Conservation (phyloP, 2,888 invertebrate genomes). For the Ametastegia equiseti region DNA sequence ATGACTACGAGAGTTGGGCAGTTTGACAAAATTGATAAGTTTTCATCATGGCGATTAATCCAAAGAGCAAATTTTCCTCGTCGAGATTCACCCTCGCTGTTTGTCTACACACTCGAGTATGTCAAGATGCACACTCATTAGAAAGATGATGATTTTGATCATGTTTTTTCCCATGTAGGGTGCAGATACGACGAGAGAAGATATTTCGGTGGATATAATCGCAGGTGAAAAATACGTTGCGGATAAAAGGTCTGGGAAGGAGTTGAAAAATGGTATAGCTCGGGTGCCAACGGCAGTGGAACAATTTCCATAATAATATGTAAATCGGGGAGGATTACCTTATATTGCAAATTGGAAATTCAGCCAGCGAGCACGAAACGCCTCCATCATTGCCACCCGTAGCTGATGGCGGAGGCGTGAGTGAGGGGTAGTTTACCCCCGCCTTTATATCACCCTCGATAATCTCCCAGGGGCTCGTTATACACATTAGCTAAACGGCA, state of each 20-base stretch:
- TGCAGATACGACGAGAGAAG: too few relatives aligned
- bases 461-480: conserved; percentile 64
- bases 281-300: conserved; percentile 28
- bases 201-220: background rate
- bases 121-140: too few relatives aligned
- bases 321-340: conserved; percentile 66
- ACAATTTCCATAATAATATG: conserved; percentile 66
- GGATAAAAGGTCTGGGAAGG: background rate
- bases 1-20: background rate
- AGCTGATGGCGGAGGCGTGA: conserved; percentile 42
- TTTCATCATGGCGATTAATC: background rate
- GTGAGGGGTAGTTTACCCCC: conserved; percentile 45
- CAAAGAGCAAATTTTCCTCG: background rate
- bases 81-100: background rate
- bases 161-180: too few relatives aligned
- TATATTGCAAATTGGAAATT: conserved; percentile 65
- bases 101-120: background rate
- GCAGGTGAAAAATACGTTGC: background rate
- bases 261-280: background rate
- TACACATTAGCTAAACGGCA: conserved; percentile 66
- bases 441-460: conserved; percentile 51
- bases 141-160: too few relatives aligned
- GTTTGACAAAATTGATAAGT: conserved; percentile 22
- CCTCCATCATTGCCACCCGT: conserved; percentile 35
- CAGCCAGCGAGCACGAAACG: conserved; percentile 6